Percentiles rank a stretch among this genome's conserved stretches.
phyloP scores from a whole-genome alignment of 2,888 invertebrate genomes.

The Cheilosia pagana region DNA sequence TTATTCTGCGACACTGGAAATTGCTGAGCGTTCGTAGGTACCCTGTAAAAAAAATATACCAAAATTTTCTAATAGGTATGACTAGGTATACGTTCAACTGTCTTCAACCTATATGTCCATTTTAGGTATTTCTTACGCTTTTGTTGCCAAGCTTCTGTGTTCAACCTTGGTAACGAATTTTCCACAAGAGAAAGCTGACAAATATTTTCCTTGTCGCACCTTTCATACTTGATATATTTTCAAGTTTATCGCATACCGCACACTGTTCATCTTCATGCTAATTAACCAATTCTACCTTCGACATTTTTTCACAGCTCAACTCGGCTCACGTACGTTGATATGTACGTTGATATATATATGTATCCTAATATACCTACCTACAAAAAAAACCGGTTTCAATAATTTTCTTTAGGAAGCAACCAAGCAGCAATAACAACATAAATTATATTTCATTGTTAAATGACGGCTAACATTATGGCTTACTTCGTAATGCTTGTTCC shows the following conservation, averaged over 20 bases:
- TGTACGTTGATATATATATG: too few relatives aligned
- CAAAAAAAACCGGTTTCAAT: slow-evolving; percentile 18
- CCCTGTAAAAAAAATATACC: too few relatives aligned
- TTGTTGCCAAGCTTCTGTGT: neutral
- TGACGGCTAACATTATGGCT: neutral
- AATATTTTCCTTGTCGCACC: neutral
- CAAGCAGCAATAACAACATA: neutral
- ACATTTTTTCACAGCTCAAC: slow-evolving; percentile 22
- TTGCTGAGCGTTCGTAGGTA: too few relatives aligned
- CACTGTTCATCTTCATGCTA: slow-evolving; percentile 34
- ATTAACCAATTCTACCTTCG: slow-evolving; percentile 33
- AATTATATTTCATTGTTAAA: slow-evolving; percentile 32
- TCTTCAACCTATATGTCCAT: neutral
- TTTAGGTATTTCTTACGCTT: neutral
- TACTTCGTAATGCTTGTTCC: slow-evolving; percentile 11
- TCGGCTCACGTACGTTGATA: neutral
- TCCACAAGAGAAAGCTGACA: neutral
- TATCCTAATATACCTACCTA: neutral
- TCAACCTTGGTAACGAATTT: neutral
- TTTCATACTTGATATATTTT: slow-evolving; percentile 2
- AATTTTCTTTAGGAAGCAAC: neutral
- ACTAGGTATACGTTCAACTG: too few relatives aligned
- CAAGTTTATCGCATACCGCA: slow-evolving; percentile 17
- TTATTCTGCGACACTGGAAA: too few relatives aligned
- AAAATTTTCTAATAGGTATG: too few relatives aligned